These are phyloP conservation scores for Vicugna pacos DNA, from an alignment of 2,113 vertebrate species.

Conservation along the genomic window DNA sequence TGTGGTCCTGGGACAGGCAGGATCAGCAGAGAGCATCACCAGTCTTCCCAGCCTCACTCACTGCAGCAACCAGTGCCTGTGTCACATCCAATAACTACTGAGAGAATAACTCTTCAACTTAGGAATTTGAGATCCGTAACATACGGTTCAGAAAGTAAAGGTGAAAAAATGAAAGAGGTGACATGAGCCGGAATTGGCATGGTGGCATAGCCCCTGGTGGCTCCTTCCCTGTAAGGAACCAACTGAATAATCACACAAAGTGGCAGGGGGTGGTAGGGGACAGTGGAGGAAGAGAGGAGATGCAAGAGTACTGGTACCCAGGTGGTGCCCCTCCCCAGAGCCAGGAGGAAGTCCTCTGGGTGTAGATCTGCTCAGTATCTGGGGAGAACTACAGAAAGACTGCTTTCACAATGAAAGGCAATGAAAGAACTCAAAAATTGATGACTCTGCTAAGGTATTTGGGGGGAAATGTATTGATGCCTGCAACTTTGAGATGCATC, in stretches of 20 bases:
- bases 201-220: not conserved
- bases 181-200: not conserved
- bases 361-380: too few relatives aligned
- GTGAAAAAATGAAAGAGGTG: not conserved
- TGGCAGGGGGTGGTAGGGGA: not conserved
- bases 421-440: not conserved
- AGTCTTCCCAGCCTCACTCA: too few relatives aligned
- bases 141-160: not conserved
- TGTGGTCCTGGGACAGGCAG: not conserved
- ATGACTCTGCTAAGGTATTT: not conserved
- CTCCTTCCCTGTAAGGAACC: not conserved
- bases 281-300: too few relatives aligned
- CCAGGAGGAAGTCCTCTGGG: not conserved
- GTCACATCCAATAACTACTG: not conserved
- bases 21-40: not conserved
- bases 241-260: not conserved
- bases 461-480: not conserved
- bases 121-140: not conserved
- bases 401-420: not conserved
- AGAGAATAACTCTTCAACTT: not conserved
- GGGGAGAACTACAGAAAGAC: not conserved
- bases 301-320: not conserved
- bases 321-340: too few relatives aligned
- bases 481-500: not conserved
- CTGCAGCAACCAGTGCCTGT: not conserved